Evolutionary conservation across 2,888 invertebrate genomes (phyloP).

Genomic region (Drosophila meridionalis): DNA sequence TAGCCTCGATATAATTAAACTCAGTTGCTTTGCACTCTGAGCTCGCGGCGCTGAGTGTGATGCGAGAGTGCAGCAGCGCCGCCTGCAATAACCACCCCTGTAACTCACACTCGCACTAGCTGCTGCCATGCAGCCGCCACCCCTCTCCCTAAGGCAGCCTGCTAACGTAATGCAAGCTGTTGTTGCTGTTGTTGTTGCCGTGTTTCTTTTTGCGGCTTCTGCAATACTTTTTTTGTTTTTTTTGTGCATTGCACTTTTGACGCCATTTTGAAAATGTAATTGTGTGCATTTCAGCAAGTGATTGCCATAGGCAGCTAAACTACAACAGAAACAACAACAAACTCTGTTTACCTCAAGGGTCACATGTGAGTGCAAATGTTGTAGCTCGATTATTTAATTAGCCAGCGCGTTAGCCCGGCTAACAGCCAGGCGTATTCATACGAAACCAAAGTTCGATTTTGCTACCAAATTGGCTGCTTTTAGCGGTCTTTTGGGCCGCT

Average conservation of each 20-base stretch:
- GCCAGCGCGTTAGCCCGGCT: slow-evolving; percentile 13
- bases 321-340: slow-evolving; percentile 13
- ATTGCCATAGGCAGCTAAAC: slow-evolving; percentile 40
- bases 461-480: slow-evolving; percentile 7
- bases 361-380: slow-evolving; percentile 23
- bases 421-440: background rate
- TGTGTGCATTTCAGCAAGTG: slow-evolving; percentile 68
- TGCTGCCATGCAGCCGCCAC: slow-evolving; percentile 8
- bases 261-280: slow-evolving; percentile 83
- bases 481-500: slow-evolving; percentile 22
- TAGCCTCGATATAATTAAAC: slow-evolving; percentile 78
- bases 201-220: slow-evolving; percentile 53
- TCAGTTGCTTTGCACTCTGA: slow-evolving; percentile 58
- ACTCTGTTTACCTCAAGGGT: slow-evolving; percentile 1
- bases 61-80: slow-evolving; percentile 23
- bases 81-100: slow-evolving; percentile 52
- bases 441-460: background rate
- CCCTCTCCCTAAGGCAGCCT: background rate
- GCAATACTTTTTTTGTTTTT: slow-evolving; percentile 31
- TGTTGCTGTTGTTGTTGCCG: slow-evolving; percentile 28
- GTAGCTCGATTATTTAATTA: slow-evolving; percentile 38
- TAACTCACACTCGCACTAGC: slow-evolving; percentile 34
- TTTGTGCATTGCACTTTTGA: slow-evolving; percentile 65
- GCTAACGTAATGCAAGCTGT: slow-evolving; percentile 44
- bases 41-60: slow-evolving; percentile 35